Percentiles rank a stretch among this genome's conserved stretches.
These are phyloP conservation scores for Hylyphantes graminicola DNA, from an alignment of 1,140 invertebrate genomes.

Conservation along the genomic window DNA sequence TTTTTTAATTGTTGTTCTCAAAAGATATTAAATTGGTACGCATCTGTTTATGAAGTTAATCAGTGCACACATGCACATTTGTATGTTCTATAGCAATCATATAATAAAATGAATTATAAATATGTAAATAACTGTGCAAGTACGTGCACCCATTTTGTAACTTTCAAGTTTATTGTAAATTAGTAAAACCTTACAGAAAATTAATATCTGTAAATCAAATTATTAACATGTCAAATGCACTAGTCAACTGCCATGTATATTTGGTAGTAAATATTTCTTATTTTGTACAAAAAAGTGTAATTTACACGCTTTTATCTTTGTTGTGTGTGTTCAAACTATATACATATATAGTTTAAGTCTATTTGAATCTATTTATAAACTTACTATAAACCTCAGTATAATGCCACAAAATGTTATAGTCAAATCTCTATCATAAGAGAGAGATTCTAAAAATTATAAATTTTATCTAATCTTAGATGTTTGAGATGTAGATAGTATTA, in stretches of 20 bases:
- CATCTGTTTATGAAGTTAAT: too few species aligned
- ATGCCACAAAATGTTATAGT: constrained; percentile 41
- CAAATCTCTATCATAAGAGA: constrained; percentile 34
- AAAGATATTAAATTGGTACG: too few species aligned
- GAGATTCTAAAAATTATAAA: constrained; percentile 43
- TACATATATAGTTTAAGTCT: constrained; percentile 49
- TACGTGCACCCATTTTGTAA: constrained; percentile 29
- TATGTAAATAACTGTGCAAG: constrained; percentile 11
- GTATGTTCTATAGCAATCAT: too few species aligned
- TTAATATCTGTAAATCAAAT: constrained; percentile 44
- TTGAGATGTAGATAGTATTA: constrained; percentile 39
- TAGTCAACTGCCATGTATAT: constrained; percentile 47
- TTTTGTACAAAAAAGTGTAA: constrained; percentile 37
- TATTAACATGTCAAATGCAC: constrained; percentile 49
- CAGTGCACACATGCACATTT: background rate
- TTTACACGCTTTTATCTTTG: constrained; percentile 38
- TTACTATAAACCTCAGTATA: constrained; percentile 41
- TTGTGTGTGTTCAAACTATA: constrained; percentile 51
- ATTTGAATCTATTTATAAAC: constrained; percentile 49
- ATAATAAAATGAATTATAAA: constrained; percentile 3
- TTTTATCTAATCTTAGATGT: constrained; percentile 39
- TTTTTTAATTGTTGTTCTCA: too few species aligned
- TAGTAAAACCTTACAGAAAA: constrained; percentile 46
- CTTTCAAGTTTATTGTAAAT: constrained; percentile 50
- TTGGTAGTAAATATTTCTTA: constrained; percentile 40